phyloP scores from a whole-genome alignment of 2,797 vertebrate genomes.

The Muraenolepis orangiensis region DNA sequence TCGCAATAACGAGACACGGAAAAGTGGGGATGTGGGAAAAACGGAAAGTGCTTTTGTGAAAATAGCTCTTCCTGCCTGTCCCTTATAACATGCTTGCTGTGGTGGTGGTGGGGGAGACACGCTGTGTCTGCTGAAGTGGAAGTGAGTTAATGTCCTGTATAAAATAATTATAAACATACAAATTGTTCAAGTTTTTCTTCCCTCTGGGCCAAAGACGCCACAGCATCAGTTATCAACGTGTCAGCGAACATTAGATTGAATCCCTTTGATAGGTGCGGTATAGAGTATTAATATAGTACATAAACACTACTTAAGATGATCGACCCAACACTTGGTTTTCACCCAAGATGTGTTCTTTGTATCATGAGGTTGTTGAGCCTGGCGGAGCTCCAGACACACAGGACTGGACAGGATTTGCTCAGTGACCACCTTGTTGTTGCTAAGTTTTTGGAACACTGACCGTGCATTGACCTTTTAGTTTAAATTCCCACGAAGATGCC shows the following conservation, averaged over 20 bases:
- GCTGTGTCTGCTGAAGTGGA: not conserved
- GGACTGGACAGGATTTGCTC: not conserved
- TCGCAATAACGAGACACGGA: not conserved
- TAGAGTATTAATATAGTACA: not conserved
- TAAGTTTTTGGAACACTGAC: too few relatives aligned
- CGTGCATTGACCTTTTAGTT: not conserved
- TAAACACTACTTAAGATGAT: not conserved
- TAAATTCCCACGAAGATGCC: not conserved
- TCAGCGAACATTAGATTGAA: not conserved
- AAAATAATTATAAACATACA: not conserved
- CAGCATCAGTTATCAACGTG: not conserved
- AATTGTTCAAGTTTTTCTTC: not conserved
- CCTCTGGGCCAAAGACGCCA: not conserved
- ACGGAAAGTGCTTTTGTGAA: not conserved
- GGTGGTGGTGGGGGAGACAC: too few relatives aligned
- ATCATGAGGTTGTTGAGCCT: not conserved
- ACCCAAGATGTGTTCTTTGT: not conserved
- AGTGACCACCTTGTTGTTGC: not conserved
- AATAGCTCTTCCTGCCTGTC: too few relatives aligned
- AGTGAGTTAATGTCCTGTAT: not conserved
- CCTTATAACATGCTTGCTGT: not conserved
- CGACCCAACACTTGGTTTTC: not conserved
- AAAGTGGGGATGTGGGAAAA: too few relatives aligned
- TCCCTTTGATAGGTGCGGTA: not conserved
- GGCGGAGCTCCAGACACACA: not conserved